Conservation (phyloP, 2,113 vertebrate species). For the Psilopsiagon aymara region DNA sequence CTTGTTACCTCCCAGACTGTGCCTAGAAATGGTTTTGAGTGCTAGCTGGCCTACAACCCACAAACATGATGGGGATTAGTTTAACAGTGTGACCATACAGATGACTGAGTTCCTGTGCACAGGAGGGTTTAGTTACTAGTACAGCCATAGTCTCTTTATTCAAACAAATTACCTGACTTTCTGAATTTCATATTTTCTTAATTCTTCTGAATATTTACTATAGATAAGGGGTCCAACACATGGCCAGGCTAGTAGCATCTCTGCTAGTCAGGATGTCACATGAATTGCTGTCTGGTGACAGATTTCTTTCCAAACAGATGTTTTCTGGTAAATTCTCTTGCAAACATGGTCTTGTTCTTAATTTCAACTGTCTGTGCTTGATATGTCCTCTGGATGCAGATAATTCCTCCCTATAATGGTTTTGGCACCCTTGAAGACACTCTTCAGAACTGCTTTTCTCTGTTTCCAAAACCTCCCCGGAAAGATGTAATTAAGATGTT, state of each 20-base stretch:
- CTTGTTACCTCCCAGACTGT: not conserved
- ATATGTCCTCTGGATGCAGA: conserved; percentile 69
- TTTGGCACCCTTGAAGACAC: conserved; percentile 91
- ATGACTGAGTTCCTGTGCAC: not conserved
- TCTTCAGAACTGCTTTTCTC: conserved; percentile 88
- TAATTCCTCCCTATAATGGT: conserved; percentile 91
- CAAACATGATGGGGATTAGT: not conserved
- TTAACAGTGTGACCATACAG: not conserved
- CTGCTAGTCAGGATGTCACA: not conserved
- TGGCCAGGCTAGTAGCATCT: not conserved
- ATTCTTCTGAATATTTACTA: not conserved
- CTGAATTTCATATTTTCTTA: not conserved
- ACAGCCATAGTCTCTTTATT: not conserved
- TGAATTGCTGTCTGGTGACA: not conserved
- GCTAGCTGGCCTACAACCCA: not conserved
- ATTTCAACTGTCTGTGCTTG: not conserved
- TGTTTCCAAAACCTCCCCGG: conserved; percentile 84
- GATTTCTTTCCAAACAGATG: not conserved
- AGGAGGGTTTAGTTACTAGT: not conserved
- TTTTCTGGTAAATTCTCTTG: not conserved
- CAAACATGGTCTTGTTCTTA: not conserved
- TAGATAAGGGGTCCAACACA: not conserved
- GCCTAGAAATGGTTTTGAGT: not conserved
- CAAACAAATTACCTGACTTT: not conserved
- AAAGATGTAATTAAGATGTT: conserved; percentile 87